Evolutionary conservation across 1,140 invertebrate genomes (phyloP), one percentile per base, ranked within the genome.

Genomic region (Vollenhovia emeryi): DNA sequence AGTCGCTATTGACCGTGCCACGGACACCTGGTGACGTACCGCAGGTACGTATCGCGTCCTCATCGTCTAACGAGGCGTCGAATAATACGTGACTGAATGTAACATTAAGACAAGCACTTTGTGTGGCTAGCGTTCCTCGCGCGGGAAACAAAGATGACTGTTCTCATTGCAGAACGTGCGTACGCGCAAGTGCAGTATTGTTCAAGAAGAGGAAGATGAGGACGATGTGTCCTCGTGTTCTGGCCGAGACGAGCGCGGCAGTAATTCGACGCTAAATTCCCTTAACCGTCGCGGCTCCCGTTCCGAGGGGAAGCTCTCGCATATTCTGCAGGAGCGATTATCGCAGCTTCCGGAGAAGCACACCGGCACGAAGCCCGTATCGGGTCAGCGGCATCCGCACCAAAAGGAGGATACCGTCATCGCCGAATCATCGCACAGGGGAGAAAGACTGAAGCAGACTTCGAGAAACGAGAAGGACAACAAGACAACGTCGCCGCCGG

Each of bases 171-270:
- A 95, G 94, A 95, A 93, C 68, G 82, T 93, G 60, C 95, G 98
- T 64, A 96, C 96, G 45, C 96, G 98, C 62, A 98, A 98, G 92
- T 98, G 98, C 94, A 98, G 97, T 89, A 98, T 98, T 89, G 98
- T 98, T 8, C 97, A 97, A 88, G 98, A 98, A 94, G 98, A 98
- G 91, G 97, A 98, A 88, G 97, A 98, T 88, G 96, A 79, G 86
- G 96, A 96, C 78, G 93, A 96, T 3, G 95, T 96, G 43, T 95
- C 95, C 13, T 95, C 94, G 8, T 96, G 95, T 85, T 95, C 96
- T 1, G 95, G 95, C 13, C 93, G 95, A 7, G 95, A 96, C 57
- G 95, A 96, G n/a, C 90, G 95, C 43, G 92, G 93, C 7, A 94
- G 95, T 57, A 94, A 94, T 73, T 93, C 93, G 30, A 91, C 94